Base-by-base conservation (phyloP, 2,888 invertebrate genomes). In the Eustalomyia histrio region DNA sequence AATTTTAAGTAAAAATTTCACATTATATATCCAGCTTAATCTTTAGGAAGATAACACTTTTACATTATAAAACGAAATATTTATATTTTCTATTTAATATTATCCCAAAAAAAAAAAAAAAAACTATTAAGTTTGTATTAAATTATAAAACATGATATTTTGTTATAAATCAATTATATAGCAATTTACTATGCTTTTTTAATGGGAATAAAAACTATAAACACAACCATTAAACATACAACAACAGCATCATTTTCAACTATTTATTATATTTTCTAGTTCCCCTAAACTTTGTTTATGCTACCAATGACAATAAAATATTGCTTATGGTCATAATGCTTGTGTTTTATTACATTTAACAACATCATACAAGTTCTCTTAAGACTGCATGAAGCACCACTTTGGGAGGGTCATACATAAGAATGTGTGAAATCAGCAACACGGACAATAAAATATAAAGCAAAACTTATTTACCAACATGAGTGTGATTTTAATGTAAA, bases 361-460 rank as follows among this genome's bases (percentile, higher is more conserved):
- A 63, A 43, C 21, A 24, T 17, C 24, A 43, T 39, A 39, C 60
- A 61, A 43, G 60, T 7, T 60, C 39, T 39, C 60, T 39, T 39
- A 14, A 39, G 58, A 35, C 39, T 3, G 39, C 39, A 39, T 39
- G 39, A 12, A 39, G 14, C 12, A 39, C 10, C 39, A 39, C 39
- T 39, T 39, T 12, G 14, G 39, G 39, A 39, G 39, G 12, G 39
- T 39, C 39, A 39, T 39, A 12, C 14, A 39, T 39, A 39, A 39
- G 12, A 39, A 39, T 39, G 39, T 39, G 39, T 39, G 9, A 39
- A 39, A 39, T 39, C 9, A 39, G 12, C 39, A 12, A 39, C 14
- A 3, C 9, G 9, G 39, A 39, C 10, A 39, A 6, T 29, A 39
- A 39, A 39, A 9, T 39, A 39, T 12, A 39, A 39, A 39, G 14